These are phyloP conservation scores for Petrocephalus microphthalmus DNA, from an alignment of 2,113 vertebrate genomes.

Conservation along the genomic window DNA sequence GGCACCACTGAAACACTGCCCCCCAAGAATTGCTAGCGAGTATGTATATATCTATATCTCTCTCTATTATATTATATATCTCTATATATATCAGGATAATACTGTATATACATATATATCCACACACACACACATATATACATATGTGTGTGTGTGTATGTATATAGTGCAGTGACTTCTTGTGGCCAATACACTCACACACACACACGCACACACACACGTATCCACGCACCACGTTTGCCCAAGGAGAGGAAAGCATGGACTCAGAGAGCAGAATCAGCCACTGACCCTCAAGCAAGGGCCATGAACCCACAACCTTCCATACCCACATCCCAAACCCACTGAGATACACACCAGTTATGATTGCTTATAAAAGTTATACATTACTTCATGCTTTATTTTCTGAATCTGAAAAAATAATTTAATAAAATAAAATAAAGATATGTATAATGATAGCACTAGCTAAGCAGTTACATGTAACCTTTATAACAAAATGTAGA, in stretches of 20 bases:
- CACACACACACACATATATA: too few relatives aligned
- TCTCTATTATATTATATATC: too few relatives aligned
- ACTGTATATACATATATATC: too few relatives aligned
- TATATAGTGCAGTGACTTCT: background rate
- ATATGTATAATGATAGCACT: background rate
- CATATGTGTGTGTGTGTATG: background rate
- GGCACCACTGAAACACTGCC: background rate
- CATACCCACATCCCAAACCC: background rate
- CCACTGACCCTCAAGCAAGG: background rate
- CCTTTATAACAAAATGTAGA: background rate
- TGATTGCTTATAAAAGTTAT: background rate
- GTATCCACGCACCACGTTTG: background rate
- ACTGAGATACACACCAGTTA: background rate
- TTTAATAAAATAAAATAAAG: background rate
- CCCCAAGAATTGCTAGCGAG: background rate
- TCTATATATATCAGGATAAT: too few relatives aligned
- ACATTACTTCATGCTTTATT: background rate
- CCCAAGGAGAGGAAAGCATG: background rate
- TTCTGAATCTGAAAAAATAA: background rate
- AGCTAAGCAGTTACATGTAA: background rate
- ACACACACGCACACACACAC: too few relatives aligned
- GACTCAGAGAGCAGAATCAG: background rate
- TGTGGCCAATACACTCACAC: background rate
- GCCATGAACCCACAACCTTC: background rate
- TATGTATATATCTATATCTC: too few relatives aligned